Base-by-base conservation (phyloP, 1,140 invertebrate genomes). In the Plutomurus gul region DNA sequence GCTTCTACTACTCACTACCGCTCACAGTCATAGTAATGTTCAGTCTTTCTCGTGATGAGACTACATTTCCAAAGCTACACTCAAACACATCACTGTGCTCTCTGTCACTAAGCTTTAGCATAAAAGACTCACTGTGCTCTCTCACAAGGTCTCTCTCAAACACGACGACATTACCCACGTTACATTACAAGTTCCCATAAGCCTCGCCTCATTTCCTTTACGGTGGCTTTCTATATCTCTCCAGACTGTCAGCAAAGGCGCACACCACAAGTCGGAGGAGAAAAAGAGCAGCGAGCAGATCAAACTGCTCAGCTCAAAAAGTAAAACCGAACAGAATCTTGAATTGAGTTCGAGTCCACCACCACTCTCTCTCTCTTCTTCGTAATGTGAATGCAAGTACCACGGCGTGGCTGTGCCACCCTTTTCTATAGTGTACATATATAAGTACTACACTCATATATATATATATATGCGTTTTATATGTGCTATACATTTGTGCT, bases 261-360 rank as follows among this genome's bases (percentile, higher is more conserved):
- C 13, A 13, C 16, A 36, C 27, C 20, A 22, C 20, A 3, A 20
- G 5, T 18, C 18, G 33, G 49, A 65, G 56, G 25, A 43, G 39
- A 13, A 43, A 43, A n/a, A 43, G 39, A 43, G 39, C 39, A 60
- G 25, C 11, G 39, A 43, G 39, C 39, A 60, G 25, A 60, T 22
- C 51, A 60, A 22, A 11, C 11, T 25, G 27, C 49, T 51, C 6
- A 51, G 27, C 49, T 51, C 20, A 51, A 11, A 60, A 60, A 60
- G 51, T 60, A 60, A 22, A n/a, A 60, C 18, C 51, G 51, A 60
- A 65, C 56, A 25, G 56, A 65, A 65, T 65, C 13, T 33, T 65
- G 56, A 33, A 65, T 65, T 65, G 56, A 65, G 56, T 65, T 65
- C 56, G 56, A 65, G 56, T 65, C 51, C 51, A 60, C 51, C 22